Conservation (phyloP, 2,888 invertebrate genomes). For the Ophion obscuratus region DNA sequence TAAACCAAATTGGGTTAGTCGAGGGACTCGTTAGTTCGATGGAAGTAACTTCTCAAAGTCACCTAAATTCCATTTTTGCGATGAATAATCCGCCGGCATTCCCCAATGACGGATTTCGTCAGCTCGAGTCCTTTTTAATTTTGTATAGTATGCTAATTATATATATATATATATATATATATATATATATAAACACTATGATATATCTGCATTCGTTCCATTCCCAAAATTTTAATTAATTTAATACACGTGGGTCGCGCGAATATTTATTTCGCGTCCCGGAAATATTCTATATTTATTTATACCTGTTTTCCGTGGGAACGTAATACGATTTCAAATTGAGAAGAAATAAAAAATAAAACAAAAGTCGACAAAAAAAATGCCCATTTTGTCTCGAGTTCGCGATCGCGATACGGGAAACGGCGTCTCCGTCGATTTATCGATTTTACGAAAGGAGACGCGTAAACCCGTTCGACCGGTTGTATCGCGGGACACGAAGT, state of each 20-base stretch:
- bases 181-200: background rate
- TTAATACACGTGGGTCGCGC: background rate
- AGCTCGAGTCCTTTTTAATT: background rate
- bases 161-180: background rate
- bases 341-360: background rate
- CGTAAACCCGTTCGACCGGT: conserved; percentile 60
- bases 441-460: conserved; percentile 51
- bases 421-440: conserved; percentile 49
- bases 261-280: background rate
- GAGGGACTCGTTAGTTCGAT: too few relatives aligned
- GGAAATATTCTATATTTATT: conserved; percentile 11
- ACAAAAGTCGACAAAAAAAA: background rate
- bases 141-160: background rate
- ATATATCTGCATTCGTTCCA: background rate
- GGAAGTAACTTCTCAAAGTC: too few relatives aligned
- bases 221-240: background rate
- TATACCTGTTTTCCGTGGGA: conserved; percentile 3
- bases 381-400: conserved; percentile 28
- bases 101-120: too few relatives aligned
- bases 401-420: conserved; percentile 37
- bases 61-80: too few relatives aligned
- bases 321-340: conserved; percentile 5
- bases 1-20: too few relatives aligned
- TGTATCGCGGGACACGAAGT: conserved; percentile 38
- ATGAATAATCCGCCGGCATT: too few relatives aligned